Conservation (phyloP, 2,888 invertebrate genomes). For the Stenurella melanura region DNA sequence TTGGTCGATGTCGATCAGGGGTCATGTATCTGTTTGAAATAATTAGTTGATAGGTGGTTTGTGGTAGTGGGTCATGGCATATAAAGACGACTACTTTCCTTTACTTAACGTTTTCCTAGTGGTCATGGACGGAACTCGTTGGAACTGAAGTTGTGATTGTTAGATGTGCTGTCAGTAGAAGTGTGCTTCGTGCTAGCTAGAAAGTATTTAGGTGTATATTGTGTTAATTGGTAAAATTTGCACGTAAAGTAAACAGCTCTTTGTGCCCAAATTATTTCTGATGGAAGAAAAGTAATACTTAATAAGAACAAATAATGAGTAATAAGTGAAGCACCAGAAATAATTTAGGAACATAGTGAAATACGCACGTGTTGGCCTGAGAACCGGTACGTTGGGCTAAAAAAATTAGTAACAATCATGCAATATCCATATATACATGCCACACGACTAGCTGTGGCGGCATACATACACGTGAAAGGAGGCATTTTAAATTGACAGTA, state of each 20-base stretch:
- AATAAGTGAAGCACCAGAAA: background rate
- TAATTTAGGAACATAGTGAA: conserved; percentile 42
- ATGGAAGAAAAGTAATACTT: background rate
- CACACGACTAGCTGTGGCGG: conserved; percentile 69
- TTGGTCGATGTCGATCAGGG: conserved; percentile 20
- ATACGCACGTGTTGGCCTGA: conserved; percentile 48
- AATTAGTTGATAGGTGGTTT: conserved; percentile 18
- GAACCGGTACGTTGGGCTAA: conserved; percentile 61
- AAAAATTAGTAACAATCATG: conserved; percentile 62
- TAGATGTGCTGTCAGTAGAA: conserved; percentile 29
- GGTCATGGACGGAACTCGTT: background rate
- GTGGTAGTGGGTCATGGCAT: conserved; percentile 16
- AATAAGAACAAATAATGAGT: background rate
- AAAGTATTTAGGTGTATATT: conserved; percentile 36
- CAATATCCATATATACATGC: conserved; percentile 68
- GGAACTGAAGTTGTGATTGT: conserved; percentile 16
- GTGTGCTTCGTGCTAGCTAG: conserved; percentile 30
- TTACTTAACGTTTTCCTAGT: conserved; percentile 1
- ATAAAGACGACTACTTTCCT: conserved; percentile 28
- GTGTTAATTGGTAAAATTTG: conserved; percentile 34
- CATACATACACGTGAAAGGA: conserved; percentile 70
- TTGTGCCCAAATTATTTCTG: conserved; percentile 21
- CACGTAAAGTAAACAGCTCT: conserved; percentile 19
- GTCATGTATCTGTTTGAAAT: conserved; percentile 18
- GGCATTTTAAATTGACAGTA: conserved; percentile 67